Conservation (phyloP, 1,140 invertebrate species). For the Solen grandis region DNA sequence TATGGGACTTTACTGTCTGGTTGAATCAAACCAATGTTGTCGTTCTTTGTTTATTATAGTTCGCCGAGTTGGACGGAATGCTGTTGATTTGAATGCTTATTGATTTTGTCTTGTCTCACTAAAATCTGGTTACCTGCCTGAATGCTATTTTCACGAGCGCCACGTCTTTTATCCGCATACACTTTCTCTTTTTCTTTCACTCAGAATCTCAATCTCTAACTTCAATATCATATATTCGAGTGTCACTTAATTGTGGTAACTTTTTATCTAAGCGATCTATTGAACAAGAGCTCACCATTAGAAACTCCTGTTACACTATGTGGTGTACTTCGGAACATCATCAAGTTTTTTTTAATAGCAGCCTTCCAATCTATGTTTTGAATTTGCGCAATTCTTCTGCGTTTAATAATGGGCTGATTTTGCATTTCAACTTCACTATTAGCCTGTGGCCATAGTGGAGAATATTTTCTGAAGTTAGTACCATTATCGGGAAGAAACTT, state of each 20-base stretch:
- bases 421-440: conserved; percentile 62
- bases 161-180: conserved; percentile 23
- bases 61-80: no score
- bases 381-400: conserved; percentile 38
- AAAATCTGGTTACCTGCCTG: no score
- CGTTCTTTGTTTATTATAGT: no score
- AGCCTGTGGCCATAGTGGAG: conserved; percentile 54
- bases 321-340: conserved; percentile 57
- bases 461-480: conserved; percentile 30
- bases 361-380: conserved; percentile 54
- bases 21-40: no score
- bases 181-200: no score
- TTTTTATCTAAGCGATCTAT: conserved; percentile 29
- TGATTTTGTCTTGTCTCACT: no score
- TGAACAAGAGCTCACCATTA: conserved; percentile 47
- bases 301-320: conserved; percentile 53
- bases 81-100: no score
- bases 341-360: conserved; percentile 55
- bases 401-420: conserved; percentile 55
- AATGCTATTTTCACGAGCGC: no score
- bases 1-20: no score
- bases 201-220: conserved; percentile 16
- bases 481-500: conserved; percentile 25
- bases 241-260: neutral
- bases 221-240: conserved; percentile 5